Percentiles rank a stretch among this genome's conserved stretches.
phyloP scores from a whole-genome alignment of 1,140 invertebrate species.

The Micrasema minimum region DNA sequence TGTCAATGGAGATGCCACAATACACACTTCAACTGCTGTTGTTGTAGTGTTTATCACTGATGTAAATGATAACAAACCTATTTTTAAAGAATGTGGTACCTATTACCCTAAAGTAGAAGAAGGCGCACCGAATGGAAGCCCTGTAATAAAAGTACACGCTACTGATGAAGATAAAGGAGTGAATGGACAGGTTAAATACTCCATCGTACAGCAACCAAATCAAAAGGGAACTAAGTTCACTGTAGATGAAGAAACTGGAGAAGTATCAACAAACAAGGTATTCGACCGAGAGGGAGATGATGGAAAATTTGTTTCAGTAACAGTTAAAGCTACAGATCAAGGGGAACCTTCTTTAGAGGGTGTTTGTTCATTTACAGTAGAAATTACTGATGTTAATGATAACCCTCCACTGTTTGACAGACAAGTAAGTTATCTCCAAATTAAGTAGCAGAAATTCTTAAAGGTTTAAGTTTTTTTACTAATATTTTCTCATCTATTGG shows the following conservation, averaged over 20 bases:
- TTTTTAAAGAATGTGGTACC: slow-evolving; percentile 91
- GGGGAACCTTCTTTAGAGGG: slow-evolving; percentile 95
- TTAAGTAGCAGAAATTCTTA: not conserved
- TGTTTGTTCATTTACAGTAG: slow-evolving; percentile 95
- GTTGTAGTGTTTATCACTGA: slow-evolving; percentile 97
- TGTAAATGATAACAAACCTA: slow-evolving; percentile 94
- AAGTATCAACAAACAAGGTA: slow-evolving; percentile 94
- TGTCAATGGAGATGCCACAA: slow-evolving; percentile 83
- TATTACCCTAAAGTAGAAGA: slow-evolving; percentile 94
- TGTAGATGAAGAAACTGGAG: slow-evolving; percentile 93
- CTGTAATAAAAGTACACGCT: slow-evolving; percentile 92
- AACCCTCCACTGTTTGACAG: slow-evolving; percentile 94
- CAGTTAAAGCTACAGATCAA: slow-evolving; percentile 95
- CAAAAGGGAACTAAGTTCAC: slow-evolving; percentile 96
- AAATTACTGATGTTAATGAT: slow-evolving; percentile 95
- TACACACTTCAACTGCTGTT: slow-evolving; percentile 93
- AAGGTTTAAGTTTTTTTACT: not conserved
- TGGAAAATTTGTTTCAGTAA: slow-evolving; percentile 95
- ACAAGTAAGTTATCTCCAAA: slow-evolving; percentile 84
- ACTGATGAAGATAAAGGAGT: slow-evolving; percentile 95
- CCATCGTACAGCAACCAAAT: slow-evolving; percentile 95
- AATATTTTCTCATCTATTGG: too few species aligned
- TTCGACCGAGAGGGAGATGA: slow-evolving; percentile 96
- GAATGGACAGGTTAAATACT: slow-evolving; percentile 93
- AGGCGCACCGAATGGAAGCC: slow-evolving; percentile 90